A percentile compares a stretch with the other conserved stretches of the same genome.
phyloP scores from a whole-genome alignment of 2,797 vertebrate species.

The Tamandua tetradactyla region DNA sequence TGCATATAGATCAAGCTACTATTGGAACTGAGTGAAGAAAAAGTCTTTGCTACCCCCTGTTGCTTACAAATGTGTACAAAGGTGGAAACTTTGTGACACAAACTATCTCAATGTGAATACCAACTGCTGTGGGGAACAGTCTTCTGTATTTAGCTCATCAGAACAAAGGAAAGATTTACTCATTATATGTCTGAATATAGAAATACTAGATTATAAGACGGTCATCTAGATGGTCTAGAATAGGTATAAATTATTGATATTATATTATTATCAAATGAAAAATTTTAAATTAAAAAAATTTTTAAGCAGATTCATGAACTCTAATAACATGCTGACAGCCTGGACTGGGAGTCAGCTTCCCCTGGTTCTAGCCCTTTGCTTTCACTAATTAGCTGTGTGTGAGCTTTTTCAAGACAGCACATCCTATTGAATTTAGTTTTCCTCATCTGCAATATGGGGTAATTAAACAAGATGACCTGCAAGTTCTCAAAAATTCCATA shows the following conservation, averaged over 20 bases:
- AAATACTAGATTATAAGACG: not conserved
- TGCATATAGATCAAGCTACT: constrained; percentile 17
- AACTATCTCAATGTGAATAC: not conserved
- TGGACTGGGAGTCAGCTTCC: not conserved
- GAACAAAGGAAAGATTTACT: not conserved
- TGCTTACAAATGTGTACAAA: not conserved
- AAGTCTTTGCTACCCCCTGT: not conserved
- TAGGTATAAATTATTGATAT: not conserved
- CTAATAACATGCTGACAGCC: not conserved
- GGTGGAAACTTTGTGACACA: not conserved
- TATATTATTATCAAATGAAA: not conserved
- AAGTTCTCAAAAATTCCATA: not conserved
- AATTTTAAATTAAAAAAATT: not conserved
- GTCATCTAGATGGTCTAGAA: not conserved
- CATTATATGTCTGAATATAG: not conserved
- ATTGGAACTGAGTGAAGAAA: not conserved
- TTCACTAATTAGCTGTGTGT: constrained; percentile 42
- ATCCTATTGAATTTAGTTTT: constrained; percentile 35
- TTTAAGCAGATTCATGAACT: not conserved
- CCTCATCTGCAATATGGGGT: constrained; percentile 1
- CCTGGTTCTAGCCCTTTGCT: not conserved
- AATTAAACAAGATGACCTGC: constrained; percentile 4
- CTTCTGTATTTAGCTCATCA: not conserved
- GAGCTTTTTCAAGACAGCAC: constrained; percentile 45
- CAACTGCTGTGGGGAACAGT: not conserved